These are phyloP conservation scores for Axis porcinus DNA, from an alignment of 2,113 vertebrate genomes.

Conservation along the genomic window DNA sequence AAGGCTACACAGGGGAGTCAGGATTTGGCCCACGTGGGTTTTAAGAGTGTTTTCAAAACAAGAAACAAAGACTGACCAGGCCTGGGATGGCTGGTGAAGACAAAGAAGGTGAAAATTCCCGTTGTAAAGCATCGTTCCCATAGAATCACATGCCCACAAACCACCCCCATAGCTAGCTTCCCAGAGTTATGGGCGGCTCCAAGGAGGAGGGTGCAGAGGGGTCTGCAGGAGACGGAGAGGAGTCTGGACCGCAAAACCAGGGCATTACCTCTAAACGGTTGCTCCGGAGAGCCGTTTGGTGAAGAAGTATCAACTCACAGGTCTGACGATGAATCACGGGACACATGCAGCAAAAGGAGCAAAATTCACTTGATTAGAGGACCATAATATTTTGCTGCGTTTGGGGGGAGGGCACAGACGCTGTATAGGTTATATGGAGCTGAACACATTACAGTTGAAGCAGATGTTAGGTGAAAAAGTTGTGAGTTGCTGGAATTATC, in stretches of 20 bases:
- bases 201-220: not conserved
- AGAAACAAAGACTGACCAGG: not conserved
- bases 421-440: constrained; percentile 57
- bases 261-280: constrained; percentile 31
- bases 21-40: not conserved
- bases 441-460: constrained; percentile 63
- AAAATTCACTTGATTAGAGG: constrained; percentile 56
- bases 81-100: not conserved
- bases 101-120: not conserved
- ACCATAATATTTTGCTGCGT: constrained; percentile 50
- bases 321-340: constrained; percentile 6
- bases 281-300: constrained; percentile 42
- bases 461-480: constrained; percentile 62
- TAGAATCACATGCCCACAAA: not conserved
- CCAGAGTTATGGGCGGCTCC: not conserved
- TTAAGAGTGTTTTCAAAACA: not conserved
- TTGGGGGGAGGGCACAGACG: constrained; percentile 39
- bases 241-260: not conserved
- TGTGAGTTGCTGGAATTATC: constrained; percentile 56
- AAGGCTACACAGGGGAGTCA: not conserved
- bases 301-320: constrained; percentile 53
- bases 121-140: not conserved
- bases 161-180: accelerated
- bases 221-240: not conserved
- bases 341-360: constrained; percentile 3